These are phyloP conservation scores for Catharus minimus DNA, from an alignment of 2,113 vertebrate genomes.

Conservation along the genomic window DNA sequence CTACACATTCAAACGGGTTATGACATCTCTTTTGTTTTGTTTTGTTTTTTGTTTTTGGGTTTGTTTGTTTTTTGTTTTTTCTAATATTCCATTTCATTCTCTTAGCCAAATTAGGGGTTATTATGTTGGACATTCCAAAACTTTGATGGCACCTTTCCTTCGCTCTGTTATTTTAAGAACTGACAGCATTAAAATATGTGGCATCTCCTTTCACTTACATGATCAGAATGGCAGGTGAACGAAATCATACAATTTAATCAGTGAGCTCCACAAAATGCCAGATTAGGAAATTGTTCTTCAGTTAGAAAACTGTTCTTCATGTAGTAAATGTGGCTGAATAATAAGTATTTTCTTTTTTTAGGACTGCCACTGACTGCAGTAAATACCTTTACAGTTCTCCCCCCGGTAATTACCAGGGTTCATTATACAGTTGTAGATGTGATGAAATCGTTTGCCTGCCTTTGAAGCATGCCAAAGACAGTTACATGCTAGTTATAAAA, in stretches of 20 bases:
- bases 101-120: not conserved
- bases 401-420: slow-evolving; percentile 3
- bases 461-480: slow-evolving; percentile 8
- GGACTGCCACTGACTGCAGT: not conserved
- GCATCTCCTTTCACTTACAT: not conserved
- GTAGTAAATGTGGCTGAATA: not conserved
- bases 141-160: not conserved
- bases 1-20: not conserved
- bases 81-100: not conserved
- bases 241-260: not conserved
- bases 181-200: not conserved
- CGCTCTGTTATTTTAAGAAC: not conserved
- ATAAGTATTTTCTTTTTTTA: not conserved
- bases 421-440: not conserved
- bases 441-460: not conserved
- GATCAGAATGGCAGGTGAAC: not conserved
- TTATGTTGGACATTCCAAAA: not conserved
- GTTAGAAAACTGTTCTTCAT: not conserved
- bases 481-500: slow-evolving; percentile 21
- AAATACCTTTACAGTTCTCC: not conserved
- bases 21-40: not conserved
- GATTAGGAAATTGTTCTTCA: not conserved
- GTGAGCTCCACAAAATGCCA: not conserved
- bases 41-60: not conserved
- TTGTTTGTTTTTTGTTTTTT: not conserved